These are phyloP conservation scores for Procavia capensis DNA, from an alignment of 2,113 vertebrate genomes.

Conservation along the genomic window DNA sequence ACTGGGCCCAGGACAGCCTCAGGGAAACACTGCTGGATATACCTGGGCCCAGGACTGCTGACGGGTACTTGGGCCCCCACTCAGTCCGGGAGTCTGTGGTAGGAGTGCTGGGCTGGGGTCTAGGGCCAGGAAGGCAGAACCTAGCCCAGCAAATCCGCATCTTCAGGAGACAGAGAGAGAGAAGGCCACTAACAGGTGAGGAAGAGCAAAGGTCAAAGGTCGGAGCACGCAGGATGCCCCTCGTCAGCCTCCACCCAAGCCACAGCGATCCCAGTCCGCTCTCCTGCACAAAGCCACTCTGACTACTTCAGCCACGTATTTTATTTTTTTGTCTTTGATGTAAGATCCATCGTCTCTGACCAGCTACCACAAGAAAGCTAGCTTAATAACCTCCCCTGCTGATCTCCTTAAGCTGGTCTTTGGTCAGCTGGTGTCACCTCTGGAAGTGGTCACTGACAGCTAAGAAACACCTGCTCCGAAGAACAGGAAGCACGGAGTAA, in stretches of 20 bases:
- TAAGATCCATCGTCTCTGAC: neutral
- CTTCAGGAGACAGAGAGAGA: neutral
- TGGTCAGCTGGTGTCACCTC: rapidly evolving
- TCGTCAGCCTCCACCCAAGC: too few species aligned
- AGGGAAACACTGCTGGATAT: neutral
- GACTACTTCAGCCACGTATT: neutral
- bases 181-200: rapidly evolving
- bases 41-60: neutral
- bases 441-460: rapidly evolving
- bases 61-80: neutral
- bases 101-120: neutral
- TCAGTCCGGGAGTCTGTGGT: neutral
- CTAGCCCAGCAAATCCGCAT: neutral
- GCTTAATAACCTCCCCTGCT: neutral
- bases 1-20: neutral
- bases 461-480: rapidly evolving
- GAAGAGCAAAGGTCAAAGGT: neutral
- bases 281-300: neutral
- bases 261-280: rapidly evolving
- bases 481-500: rapidly evolving
- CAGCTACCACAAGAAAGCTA: rapidly evolving
- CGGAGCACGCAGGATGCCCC: too few species aligned
- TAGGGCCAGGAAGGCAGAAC: too few species aligned
- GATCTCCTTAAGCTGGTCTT: neutral
- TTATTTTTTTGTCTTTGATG: too few species aligned